Evolutionary conservation across 2,888 invertebrate genomes (phyloP), one percentile per base, ranked within the genome.

Genomic region (Physocephala rufipes): DNA sequence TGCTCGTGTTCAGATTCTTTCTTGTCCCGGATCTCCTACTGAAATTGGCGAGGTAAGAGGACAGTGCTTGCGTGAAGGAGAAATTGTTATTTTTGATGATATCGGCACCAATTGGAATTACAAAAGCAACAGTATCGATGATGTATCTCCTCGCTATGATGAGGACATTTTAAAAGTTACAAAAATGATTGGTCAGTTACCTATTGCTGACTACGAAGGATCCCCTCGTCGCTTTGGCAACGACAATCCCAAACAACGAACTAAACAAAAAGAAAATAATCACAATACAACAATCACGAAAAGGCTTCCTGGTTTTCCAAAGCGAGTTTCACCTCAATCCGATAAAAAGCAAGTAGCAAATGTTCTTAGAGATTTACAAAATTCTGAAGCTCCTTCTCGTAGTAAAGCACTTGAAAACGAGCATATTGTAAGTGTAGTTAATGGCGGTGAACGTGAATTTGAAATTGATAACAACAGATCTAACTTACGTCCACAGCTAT

Each of bases 121-220:
- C 70, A 85, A 85, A 70, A 78, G 82, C 0, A 76, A 76, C 30
- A 77, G 75, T 43, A 62, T 70, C 67, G 73, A 74, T n/a, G 65
- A 70, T 15, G 71, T 58, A 26, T 43, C 68, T 67, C 70, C 72
- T 9, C 75, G 71, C 51, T 80, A 76, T 69, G 80, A 79, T 21
- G 85, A 85, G 49, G 85, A 85, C 76, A 78, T 85, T 1, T 76
- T 85, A 0, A 86, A 86, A 76, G 85, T 86, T 0, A 86, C 86
- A 26, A 86, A 86, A 78, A 86, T 86, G 86, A 86, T 86, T 78
- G 86, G 86, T 1, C 85, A 85, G 70, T 73, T 86, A 59, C 95
- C 95, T n/a, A 96, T 96, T 78, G 95, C 96, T 24, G 95, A 96
- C 82, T 96, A 96, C 83, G 95, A 96, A 78, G 95, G 95, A 19